Evolutionary conservation across 1,140 invertebrate genomes (phyloP).

Genomic region (Oncopeltus fasciatus): DNA sequence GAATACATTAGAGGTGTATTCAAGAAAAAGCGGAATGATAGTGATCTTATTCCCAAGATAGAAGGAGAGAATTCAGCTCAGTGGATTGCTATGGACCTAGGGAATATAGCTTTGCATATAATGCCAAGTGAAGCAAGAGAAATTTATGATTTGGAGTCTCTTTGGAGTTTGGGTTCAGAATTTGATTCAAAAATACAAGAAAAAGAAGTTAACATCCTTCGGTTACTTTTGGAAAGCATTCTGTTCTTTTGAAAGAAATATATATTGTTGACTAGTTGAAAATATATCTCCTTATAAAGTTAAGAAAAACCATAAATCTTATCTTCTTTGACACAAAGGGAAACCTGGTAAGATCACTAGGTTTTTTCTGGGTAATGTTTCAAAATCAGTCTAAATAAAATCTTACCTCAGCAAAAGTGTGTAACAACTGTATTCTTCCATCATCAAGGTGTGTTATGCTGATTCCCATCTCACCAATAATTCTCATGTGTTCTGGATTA

Average conservation of each 20-base stretch:
- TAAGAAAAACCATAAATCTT: no score
- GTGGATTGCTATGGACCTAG: slow-evolving; percentile 84
- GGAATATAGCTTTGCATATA: slow-evolving; percentile 83
- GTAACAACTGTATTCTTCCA: slow-evolving; percentile 78
- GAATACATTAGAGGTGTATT: slow-evolving; percentile 63
- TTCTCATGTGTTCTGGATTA: slow-evolving; percentile 77
- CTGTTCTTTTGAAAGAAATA: slow-evolving; percentile 42
- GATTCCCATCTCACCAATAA: slow-evolving; percentile 88
- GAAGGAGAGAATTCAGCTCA: slow-evolving; percentile 59
- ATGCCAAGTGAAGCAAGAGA: slow-evolving; percentile 53
- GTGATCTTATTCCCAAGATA: slow-evolving; percentile 54
- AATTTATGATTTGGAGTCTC: slow-evolving; percentile 72
- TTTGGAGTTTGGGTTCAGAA: slow-evolving; percentile 73
- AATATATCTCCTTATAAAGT: no score
- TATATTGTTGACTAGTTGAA: no score
- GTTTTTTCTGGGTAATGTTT: no score
- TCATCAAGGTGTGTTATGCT: slow-evolving; percentile 74
- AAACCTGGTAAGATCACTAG: no score
- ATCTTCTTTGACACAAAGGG: no score
- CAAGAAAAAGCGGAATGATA: slow-evolving; percentile 50
- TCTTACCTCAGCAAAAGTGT: slow-evolving; percentile 69
- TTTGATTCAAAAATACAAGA: slow-evolving; percentile 56
- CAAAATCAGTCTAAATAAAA: no score
- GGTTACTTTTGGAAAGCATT: slow-evolving; percentile 48
- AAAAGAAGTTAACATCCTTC: slow-evolving; percentile 37